Evolutionary conservation across 2,797 vertebrate genomes (phyloP).

Genomic region (Aselliscus stoliczkanus): DNA sequence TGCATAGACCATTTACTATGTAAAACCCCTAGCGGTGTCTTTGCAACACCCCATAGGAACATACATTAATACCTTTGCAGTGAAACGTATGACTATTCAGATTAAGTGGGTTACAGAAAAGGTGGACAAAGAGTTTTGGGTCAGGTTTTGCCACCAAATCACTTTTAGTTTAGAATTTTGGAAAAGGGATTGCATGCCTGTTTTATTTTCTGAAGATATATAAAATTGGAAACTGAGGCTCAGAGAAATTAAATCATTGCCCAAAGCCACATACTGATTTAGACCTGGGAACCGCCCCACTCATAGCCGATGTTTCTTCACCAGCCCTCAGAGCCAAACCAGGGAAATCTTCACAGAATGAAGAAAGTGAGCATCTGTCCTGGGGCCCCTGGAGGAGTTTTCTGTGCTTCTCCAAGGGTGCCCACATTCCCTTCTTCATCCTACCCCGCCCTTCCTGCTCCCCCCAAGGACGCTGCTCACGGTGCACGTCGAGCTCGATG

Average conservation of each 20-base stretch:
- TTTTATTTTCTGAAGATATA: not conserved
- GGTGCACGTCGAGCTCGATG: constrained; percentile 92
- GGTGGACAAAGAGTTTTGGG: not conserved
- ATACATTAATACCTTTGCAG: not conserved
- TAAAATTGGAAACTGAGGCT: not conserved
- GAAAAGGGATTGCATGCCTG: not conserved
- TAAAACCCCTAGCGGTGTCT: not conserved
- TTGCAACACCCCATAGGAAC: not conserved
- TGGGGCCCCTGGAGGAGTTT: not conserved
- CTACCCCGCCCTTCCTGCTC: rapidly evolving
- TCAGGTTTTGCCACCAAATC: not conserved
- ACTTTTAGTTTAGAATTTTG: not conserved
- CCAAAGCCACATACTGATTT: not conserved
- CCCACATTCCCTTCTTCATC: too few species aligned
- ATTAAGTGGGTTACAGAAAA: not conserved
- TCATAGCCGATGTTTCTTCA: not conserved
- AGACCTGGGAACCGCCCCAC: not conserved
- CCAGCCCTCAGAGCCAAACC: not conserved
- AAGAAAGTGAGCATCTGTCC: not conserved
- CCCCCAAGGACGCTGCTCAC: constrained; percentile 77
- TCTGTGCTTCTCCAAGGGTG: not conserved
- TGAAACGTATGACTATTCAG: not conserved
- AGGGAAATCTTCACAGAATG: not conserved
- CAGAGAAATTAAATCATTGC: not conserved
- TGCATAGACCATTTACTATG: too few species aligned